Evolutionary conservation across 2,888 invertebrate species (phyloP), one percentile per base, ranked within the genome.

Genomic region (Megastigmus dorsalis): DNA sequence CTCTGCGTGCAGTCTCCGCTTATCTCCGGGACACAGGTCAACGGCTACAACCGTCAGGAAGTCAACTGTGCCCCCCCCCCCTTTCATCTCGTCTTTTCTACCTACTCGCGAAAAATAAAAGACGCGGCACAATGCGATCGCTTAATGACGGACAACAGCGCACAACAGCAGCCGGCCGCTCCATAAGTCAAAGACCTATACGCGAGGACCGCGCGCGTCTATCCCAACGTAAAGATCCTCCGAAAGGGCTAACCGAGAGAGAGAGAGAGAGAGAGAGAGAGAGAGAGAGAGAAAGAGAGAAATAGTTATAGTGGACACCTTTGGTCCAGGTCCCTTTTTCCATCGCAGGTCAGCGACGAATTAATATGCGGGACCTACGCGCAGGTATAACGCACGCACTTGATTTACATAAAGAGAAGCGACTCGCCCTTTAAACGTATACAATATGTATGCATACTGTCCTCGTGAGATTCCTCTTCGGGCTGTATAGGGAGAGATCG

Each of bases 11-110:
- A 54, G 9, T 3, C 20, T 23, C 38, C 15, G 20, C 45, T 48
- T 33, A 63, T 63, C 50, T 36, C n/a, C n/a, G n/a, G n/a, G n/a
- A n/a, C n/a, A n/a, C 65, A 54, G 66, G 55, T 55, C 54, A 54
- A n/a, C n/a, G 18, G 5, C 23, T 5, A 10, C 18, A 69, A 69
- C 69, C 69, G 69, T 50, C 59, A 38, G 10, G 26, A 60, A 69
- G 69, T 69, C 69, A 69, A 60, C 57, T 23, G 41, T 33, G 38
- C 20, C 57, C 33, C 48, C 20, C 57, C 33, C 48, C 18, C n/a
- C n/a, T 43, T 9, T 20, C 30, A 50, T 50, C 2, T 3, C 20
- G 6, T 6, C 26, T 7, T 52, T 1, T 26, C 36, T 36, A n/a
- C n/a, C 20, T 26, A 7, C 41, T 38, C n/a, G 2, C 33, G n/a